Conservation (phyloP, 2,797 vertebrate genomes). For the Siniperca undulata region DNA sequence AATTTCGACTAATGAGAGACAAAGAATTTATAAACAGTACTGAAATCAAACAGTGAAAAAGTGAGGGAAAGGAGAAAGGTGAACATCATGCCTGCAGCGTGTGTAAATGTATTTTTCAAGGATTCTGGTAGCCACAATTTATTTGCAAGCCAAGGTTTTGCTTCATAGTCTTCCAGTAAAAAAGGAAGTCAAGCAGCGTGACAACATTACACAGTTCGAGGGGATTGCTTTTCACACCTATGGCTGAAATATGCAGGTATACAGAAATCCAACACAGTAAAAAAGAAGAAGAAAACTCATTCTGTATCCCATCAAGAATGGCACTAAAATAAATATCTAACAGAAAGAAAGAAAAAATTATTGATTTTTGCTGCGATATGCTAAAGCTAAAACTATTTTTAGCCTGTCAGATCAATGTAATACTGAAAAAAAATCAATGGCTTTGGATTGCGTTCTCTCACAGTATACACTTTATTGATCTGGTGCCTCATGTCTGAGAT, state of each 20-base stretch:
- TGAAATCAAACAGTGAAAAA: slow-evolving; percentile 32
- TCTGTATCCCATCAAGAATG: neutral
- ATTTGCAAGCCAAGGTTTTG: slow-evolving; percentile 48
- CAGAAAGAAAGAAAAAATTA: neutral
- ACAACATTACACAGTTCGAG: slow-evolving; percentile 54
- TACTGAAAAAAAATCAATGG: slow-evolving; percentile 48
- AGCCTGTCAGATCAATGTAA: slow-evolving; percentile 43
- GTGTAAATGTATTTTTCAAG: slow-evolving; percentile 24
- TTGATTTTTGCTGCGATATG: slow-evolving; percentile 17
- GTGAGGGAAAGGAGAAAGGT: slow-evolving; percentile 1
- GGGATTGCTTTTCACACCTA: slow-evolving; percentile 54
- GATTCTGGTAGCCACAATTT: slow-evolving; percentile 19
- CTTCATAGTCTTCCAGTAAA: slow-evolving; percentile 37
- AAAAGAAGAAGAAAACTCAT: slow-evolving; percentile 9
- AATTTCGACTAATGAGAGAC: slow-evolving; percentile 55
- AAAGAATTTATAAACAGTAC: slow-evolving; percentile 50
- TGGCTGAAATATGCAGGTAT: slow-evolving; percentile 53
- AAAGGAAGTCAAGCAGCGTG: slow-evolving; percentile 63
- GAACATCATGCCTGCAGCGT: neutral
- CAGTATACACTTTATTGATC: slow-evolving; percentile 43
- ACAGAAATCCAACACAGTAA: slow-evolving; percentile 13
- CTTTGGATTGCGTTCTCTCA: slow-evolving; percentile 37
- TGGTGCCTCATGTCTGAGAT: slow-evolving; percentile 20
- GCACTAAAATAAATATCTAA: slow-evolving; percentile 10
- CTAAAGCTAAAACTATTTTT: slow-evolving; percentile 43